Base-by-base conservation (phyloP, 2,797 vertebrate species). In the Bradypodion pumilum region DNA sequence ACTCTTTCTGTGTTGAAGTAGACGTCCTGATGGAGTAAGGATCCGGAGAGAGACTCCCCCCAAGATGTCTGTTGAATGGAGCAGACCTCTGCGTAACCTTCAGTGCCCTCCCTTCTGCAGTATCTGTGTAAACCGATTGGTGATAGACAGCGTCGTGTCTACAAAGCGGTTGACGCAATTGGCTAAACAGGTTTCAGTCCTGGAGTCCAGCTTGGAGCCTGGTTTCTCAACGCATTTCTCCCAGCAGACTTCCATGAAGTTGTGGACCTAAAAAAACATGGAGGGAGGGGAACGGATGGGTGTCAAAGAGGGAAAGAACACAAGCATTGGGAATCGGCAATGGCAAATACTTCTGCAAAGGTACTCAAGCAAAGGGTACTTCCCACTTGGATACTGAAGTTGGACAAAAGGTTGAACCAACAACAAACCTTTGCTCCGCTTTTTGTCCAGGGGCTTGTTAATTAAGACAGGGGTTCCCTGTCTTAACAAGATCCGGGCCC, bases 191-290 rank as follows among this genome's bases (percentile, higher is more conserved):
- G 96, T 94, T 94, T 98, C 97, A 0, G 97, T 98, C 80, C 98
- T 92, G 40, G 97, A 95, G 90, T 98, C 97, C 90, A 98, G 88
- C 89, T 97, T 98, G 5, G 96, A 96, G 60, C 97, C 95, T 0
- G 97, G 97, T 65, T 96, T 97, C 59, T 98, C 97, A 90, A 98
- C 91, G 59, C 97, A 98, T 89, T 98, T 98, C 87, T 98, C 98
- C 97, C 97, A 98, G 94, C 98, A 98, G 44, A 97, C 96, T 5
- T 98, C 97, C 69, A 98, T 98, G 92, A 98, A 98, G 44, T 92
- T 97, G 92, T 98, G 97, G 60, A 98, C 97, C 97, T 98, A 66
- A 13, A 66, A 13, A 73, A 42, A 70, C 37, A 40, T 75, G 83
- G 1, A 49, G 9, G 19, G 12, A 19, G 2, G 23, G 35, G 35